Evolutionary conservation across 2,888 invertebrate species (phyloP).

Genomic region (Cataglyphis rosenhaueri): DNA sequence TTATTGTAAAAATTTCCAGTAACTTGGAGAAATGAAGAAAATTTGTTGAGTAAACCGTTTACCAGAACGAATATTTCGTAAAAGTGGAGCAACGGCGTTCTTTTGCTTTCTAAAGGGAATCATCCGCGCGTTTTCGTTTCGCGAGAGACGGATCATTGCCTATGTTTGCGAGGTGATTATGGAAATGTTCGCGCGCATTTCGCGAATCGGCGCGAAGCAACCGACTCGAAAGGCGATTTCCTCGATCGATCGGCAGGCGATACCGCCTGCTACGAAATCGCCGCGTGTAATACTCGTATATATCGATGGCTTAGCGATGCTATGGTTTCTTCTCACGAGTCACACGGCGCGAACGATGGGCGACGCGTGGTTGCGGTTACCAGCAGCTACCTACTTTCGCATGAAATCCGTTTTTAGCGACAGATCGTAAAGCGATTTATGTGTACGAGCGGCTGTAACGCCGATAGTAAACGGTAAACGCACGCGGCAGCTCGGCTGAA

Average conservation of each 20-base stretch:
- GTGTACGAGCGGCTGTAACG: conserved; percentile 83
- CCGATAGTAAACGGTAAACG: conserved; percentile 83
- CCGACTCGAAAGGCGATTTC: conserved; percentile 28
- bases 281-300: conserved; percentile 35
- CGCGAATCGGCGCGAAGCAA: conserved; percentile 49
- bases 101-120: conserved; percentile 25
- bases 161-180: conserved; percentile 45
- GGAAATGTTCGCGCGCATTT: conserved; percentile 40
- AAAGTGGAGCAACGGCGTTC: conserved; percentile 1
- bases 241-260: conserved; percentile 33
- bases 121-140: conserved; percentile 10
- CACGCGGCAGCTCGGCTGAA: conserved; percentile 67
- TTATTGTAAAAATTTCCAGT: neutral
- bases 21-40: neutral
- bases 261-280: conserved; percentile 19
- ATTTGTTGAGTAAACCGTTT: neutral
- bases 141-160: conserved; percentile 40
- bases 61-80: neutral
- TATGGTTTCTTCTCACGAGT: conserved; percentile 29
- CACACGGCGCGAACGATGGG: neutral
- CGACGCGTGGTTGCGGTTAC: conserved; percentile 56
- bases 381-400: conserved; percentile 78
- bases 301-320: neutral
- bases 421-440: conserved; percentile 85
- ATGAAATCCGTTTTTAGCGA: conserved; percentile 85